Conservation (phyloP, 2,113 vertebrate genomes). For the Eonycteris spelaea region DNA sequence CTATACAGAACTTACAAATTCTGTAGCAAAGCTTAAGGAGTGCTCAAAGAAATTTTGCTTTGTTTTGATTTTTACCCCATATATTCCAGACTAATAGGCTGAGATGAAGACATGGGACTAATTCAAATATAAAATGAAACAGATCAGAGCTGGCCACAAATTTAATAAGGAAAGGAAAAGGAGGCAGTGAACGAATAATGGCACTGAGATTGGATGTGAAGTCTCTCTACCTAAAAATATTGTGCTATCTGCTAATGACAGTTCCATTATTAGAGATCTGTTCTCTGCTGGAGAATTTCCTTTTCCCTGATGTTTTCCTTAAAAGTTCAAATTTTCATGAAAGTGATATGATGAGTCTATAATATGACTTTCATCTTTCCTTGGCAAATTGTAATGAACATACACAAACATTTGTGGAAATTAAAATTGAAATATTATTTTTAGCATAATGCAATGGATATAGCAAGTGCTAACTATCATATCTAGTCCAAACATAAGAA, state of each 20-base stretch:
- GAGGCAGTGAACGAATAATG: neutral
- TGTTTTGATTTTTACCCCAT: neutral
- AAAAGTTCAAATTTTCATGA: neutral
- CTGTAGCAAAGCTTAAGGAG: neutral
- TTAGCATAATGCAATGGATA: neutral
- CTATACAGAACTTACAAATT: neutral
- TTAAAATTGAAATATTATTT: conserved; percentile 15
- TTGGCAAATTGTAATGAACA: neutral
- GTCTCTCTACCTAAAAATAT: neutral
- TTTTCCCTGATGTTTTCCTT: neutral
- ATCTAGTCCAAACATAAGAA: neutral
- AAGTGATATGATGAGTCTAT: neutral
- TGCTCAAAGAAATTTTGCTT: neutral
- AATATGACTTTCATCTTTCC: neutral
- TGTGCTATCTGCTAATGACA: neutral
- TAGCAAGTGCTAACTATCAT: neutral
- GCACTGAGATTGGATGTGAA: neutral
- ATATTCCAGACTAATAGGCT: neutral
- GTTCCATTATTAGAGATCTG: neutral
- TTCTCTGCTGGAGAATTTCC: neutral
- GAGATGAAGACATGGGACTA: neutral
- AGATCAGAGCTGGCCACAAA: neutral
- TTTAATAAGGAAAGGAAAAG: neutral
- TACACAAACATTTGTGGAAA: neutral
- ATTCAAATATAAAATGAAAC: neutral